These are phyloP conservation scores for Hippocampus barbouri DNA, from an alignment of 2,113 vertebrate genomes.

Conservation along the genomic window DNA sequence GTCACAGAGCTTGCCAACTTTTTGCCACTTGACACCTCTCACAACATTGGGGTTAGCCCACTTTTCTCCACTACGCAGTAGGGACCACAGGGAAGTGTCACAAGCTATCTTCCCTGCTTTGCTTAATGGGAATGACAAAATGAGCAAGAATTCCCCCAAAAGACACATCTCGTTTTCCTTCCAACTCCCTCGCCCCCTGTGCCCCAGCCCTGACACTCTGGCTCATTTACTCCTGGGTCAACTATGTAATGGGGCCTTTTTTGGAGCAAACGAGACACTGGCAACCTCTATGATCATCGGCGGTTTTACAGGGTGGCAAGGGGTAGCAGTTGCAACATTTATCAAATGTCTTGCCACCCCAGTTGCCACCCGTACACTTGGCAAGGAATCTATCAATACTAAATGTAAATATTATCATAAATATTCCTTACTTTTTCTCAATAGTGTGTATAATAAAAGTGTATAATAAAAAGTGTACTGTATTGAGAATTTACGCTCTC, in stretches of 20 bases:
- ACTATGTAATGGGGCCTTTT: constrained; percentile 3
- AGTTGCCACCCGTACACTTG: neutral
- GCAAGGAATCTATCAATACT: too few relatives aligned
- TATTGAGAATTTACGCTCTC: too few relatives aligned
- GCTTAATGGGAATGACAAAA: constrained; percentile 13
- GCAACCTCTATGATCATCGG: constrained; percentile 13
- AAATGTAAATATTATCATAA: too few relatives aligned
- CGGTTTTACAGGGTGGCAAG: too few relatives aligned
- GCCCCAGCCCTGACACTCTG: neutral
- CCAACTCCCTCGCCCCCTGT: neutral
- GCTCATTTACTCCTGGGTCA: constrained; percentile 25
- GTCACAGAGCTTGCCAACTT: constrained; percentile 14
- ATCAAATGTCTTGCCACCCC: neutral
- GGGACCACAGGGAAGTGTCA: constrained; percentile 49
- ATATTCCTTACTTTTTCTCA: too few relatives aligned
- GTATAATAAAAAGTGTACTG: too few relatives aligned
- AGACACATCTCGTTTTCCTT: neutral
- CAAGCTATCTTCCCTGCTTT: constrained; percentile 20
- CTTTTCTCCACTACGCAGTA: constrained; percentile 20
- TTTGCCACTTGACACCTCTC: constrained; percentile 23
- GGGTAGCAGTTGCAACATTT: too few relatives aligned
- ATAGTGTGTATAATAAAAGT: too few relatives aligned
- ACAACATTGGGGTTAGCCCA: constrained; percentile 42
- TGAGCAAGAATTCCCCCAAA: constrained; percentile 11
- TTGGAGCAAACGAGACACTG: constrained; percentile 34